Percentiles rank a stretch among this genome's conserved stretches.
phyloP scores from a whole-genome alignment of 2,888 invertebrate species.

The Dasypolia templi region DNA sequence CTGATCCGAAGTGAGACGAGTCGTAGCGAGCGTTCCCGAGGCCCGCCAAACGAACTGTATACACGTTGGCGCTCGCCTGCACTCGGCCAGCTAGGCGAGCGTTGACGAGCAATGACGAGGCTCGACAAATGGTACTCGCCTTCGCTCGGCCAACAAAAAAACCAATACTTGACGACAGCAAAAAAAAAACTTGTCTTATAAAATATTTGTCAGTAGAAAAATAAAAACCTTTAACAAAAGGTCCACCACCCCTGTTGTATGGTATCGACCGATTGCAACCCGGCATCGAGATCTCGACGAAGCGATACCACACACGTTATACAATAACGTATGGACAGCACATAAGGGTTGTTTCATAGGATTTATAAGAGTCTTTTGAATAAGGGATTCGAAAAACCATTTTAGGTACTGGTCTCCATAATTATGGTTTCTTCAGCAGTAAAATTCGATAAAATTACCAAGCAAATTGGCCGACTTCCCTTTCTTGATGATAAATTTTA shows the following conservation, averaged over 20 bases:
- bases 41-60: too few relatives aligned
- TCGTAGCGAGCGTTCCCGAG: too few relatives aligned
- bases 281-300: constrained; percentile 73
- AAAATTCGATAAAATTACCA: not conserved
- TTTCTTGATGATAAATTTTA: not conserved
- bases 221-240: not conserved
- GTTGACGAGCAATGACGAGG: too few relatives aligned
- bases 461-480: not conserved
- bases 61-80: too few relatives aligned
- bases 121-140: too few relatives aligned
- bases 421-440: not conserved
- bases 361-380: not conserved
- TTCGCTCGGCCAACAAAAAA: too few relatives aligned
- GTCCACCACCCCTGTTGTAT: constrained; percentile 30
- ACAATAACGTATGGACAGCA: constrained; percentile 69
- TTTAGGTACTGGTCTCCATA: not conserved
- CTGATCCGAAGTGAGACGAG: too few relatives aligned
- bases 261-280: constrained; percentile 66
- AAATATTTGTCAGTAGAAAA: not conserved
- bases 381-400: not conserved
- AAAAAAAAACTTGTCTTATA: too few relatives aligned
- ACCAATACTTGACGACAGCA: too few relatives aligned
- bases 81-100: too few relatives aligned
- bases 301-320: constrained; percentile 75
- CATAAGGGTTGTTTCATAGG: constrained; percentile 50